These are phyloP conservation scores for Hecatera dysodea DNA, from an alignment of 2,888 invertebrate genomes.

Conservation along the genomic window DNA sequence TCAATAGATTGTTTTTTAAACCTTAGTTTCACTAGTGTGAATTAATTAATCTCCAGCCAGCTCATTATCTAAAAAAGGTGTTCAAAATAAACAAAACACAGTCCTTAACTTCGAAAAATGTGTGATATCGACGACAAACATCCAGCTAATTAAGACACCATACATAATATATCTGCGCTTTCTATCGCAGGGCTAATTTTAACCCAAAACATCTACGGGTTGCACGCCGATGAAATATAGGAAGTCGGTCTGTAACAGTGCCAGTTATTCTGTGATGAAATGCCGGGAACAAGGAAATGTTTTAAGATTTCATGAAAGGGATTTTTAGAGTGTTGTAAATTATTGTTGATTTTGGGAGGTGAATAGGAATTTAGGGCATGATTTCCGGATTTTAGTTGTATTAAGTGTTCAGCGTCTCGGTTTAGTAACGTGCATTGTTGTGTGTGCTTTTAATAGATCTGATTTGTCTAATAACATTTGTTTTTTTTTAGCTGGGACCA, in stretches of 20 bases:
- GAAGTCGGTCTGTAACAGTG: constrained; percentile 47
- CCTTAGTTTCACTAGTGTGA: too few species aligned
- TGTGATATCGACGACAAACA: constrained; percentile 29
- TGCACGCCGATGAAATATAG: constrained; percentile 47
- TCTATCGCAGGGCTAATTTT: constrained; percentile 55
- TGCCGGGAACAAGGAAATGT: constrained; percentile 42
- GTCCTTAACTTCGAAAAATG: constrained; percentile 4
- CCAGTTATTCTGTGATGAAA: constrained; percentile 41
- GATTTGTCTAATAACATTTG: not conserved
- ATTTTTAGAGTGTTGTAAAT: not conserved
- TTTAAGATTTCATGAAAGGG: constrained; percentile 18
- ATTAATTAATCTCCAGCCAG: too few species aligned
- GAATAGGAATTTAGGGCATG: constrained; percentile 21
- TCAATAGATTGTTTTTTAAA: too few species aligned
- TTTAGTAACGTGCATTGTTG: constrained; percentile 2
- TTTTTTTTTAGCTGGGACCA: too few species aligned
- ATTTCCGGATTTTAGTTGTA: constrained; percentile 36
- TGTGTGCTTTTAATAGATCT: constrained; percentile 1
- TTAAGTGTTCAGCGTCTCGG: constrained; percentile 18
- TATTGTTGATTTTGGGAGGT: constrained; percentile 29
- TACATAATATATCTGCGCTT: constrained; percentile 32
- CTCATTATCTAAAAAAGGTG: not conserved
- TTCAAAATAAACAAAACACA: not conserved
- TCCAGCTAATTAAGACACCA: constrained; percentile 49
- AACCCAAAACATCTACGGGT: constrained; percentile 29